These are phyloP conservation scores for Nyctereutes procyonoides DNA, from an alignment of 2,113 vertebrate species.

Conservation along the genomic window DNA sequence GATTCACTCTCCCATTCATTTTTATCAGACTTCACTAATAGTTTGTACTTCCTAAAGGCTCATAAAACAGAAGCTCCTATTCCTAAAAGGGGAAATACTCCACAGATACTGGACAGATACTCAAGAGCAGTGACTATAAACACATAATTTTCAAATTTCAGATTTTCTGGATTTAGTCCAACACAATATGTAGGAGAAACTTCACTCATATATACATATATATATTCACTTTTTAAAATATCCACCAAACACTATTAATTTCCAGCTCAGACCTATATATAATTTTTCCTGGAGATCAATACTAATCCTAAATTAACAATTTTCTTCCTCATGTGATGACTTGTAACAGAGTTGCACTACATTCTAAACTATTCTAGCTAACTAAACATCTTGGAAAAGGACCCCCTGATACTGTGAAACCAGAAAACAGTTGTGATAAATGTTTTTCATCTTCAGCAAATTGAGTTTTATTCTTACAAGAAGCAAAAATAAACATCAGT, in stretches of 20 bases:
- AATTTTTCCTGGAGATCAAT: neutral
- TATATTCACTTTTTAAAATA: constrained; percentile 5
- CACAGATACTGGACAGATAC: neutral
- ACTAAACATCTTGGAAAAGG: neutral
- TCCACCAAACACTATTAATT: neutral
- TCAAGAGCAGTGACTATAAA: neutral
- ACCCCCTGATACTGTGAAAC: neutral
- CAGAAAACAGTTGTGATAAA: neutral
- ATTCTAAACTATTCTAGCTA: neutral
- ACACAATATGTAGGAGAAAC: neutral
- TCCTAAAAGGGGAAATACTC: neutral
- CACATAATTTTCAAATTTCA: neutral
- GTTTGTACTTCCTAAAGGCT: neutral
- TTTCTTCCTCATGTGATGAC: neutral
- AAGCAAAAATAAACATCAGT: neutral
- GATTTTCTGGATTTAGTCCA: neutral
- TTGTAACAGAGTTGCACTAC: neutral
- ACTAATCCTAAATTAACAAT: neutral
- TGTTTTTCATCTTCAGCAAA: neutral
- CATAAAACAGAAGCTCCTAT: neutral
- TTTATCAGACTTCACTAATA: neutral
- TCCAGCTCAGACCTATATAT: neutral
- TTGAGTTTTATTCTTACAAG: neutral
- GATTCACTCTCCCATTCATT: neutral
- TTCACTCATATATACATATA: neutral